These are phyloP conservation scores for Mimumesa dahlbomi DNA, from an alignment of 2,888 invertebrate species.

Conservation along the genomic window DNA sequence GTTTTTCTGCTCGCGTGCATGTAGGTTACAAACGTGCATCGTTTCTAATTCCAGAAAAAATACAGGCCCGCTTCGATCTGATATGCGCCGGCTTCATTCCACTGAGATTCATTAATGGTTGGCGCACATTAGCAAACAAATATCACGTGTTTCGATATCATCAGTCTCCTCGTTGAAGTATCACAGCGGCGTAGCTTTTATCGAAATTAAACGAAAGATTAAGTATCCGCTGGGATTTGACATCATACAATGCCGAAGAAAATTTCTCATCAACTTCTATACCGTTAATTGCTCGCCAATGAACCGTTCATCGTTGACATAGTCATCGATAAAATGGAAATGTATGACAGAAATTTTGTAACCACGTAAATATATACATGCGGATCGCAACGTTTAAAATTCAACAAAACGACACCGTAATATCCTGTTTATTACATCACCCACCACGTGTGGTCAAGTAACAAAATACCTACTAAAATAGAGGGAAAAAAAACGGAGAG, in stretches of 20 bases:
- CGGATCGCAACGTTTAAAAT: background rate
- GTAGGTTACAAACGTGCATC: conserved; percentile 33
- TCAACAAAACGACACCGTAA: background rate
- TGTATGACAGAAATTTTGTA: no score
- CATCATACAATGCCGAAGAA: conserved; percentile 7
- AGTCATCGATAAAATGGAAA: conserved; percentile 19
- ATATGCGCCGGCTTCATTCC: conserved; percentile 13
- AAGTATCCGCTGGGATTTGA: conserved; percentile 39
- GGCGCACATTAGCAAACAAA: conserved; percentile 46
- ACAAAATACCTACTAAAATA: background rate
- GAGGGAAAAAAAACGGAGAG: background rate
- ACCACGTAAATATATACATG: background rate
- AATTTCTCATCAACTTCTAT: conserved; percentile 32
- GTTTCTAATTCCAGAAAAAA: conserved; percentile 29
- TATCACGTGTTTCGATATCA: conserved; percentile 45
- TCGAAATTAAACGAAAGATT: conserved; percentile 57
- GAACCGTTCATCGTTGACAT: background rate
- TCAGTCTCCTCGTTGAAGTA: conserved; percentile 17
- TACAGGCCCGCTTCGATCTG: conserved; percentile 11
- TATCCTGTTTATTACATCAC: background rate
- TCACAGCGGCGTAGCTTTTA: conserved; percentile 41
- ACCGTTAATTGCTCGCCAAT: conserved; percentile 28
- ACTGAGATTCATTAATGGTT: conserved; percentile 44
- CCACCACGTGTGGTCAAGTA: background rate
- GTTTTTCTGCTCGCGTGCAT: background rate